A percentile compares a stretch with the other conserved stretches of the same genome.
phyloP scores from a whole-genome alignment of 2,797 vertebrate genomes.

The Cuniculus paca region DNA sequence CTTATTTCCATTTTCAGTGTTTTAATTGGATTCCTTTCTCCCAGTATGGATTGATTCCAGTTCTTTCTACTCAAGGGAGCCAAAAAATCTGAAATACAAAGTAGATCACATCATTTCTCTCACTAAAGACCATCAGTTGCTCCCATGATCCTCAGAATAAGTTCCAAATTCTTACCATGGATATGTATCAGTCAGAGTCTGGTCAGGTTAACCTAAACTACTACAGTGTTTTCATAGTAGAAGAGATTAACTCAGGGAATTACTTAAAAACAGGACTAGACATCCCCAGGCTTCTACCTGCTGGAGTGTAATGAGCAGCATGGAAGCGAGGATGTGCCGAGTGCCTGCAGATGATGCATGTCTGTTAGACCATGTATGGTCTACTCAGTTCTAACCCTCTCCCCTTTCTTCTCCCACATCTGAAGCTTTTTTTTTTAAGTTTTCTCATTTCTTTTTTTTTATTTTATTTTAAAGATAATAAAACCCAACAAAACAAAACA shows the following conservation, averaged over 20 bases:
- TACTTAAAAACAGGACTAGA: not conserved
- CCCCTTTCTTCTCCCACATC: conserved; percentile 11
- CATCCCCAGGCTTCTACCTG: not conserved
- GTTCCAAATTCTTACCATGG: not conserved
- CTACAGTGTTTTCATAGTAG: not conserved
- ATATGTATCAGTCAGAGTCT: not conserved
- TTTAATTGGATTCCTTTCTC: conserved; percentile 16
- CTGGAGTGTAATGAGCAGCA: not conserved
- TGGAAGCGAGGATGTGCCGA: not conserved
- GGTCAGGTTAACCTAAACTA: conserved; percentile 34
- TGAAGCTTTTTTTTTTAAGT: no score
- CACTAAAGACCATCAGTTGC: not conserved
- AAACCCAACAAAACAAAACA: no score
- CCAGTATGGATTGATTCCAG: conserved; percentile 20
- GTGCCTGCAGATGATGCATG: not conserved
- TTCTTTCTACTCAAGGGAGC: conserved; percentile 22
- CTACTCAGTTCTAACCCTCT: not conserved
- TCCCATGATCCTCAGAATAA: not conserved
- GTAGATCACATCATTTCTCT: not conserved
- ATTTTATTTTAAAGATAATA: no score
- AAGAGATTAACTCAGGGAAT: conserved; percentile 49
- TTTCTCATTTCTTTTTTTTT: no score
- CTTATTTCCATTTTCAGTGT: conserved; percentile 26
- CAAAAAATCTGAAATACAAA: conserved; percentile 53
- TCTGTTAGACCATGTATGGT: not conserved